Conservation (phyloP, 1,140 invertebrate species). For the Chionoecetes opilio region DNA sequence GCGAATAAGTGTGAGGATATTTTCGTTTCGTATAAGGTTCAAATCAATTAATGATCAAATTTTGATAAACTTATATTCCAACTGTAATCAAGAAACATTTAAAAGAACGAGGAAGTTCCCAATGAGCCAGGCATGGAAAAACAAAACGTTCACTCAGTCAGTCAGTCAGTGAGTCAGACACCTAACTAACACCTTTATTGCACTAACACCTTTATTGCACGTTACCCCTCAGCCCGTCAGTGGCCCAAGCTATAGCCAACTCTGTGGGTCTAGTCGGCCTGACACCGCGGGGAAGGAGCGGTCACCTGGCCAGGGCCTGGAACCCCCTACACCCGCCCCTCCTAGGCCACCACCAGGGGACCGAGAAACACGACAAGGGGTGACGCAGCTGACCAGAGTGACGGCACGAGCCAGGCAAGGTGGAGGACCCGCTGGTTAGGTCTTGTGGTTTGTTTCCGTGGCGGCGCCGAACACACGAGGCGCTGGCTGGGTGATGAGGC, state of each 20-base stretch:
- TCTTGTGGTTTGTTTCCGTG: too few relatives aligned
- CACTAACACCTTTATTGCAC: neutral
- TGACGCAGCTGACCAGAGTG: neutral
- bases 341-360: neutral
- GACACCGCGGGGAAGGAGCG: neutral
- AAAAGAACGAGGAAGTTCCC: neutral
- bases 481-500: too few relatives aligned
- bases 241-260: conserved; percentile 14
- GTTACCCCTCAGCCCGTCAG: neutral
- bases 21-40: neutral
- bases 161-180: neutral
- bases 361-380: neutral
- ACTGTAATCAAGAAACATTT: too few relatives aligned
- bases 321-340: neutral
- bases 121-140: neutral
- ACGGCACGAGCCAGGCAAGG: too few relatives aligned
- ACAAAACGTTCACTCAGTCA: neutral
- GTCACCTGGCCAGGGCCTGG: neutral
- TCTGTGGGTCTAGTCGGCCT: neutral
- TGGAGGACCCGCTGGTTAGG: too few relatives aligned
- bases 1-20: neutral
- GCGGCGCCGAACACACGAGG: too few relatives aligned
- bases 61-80: too few relatives aligned
- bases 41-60: too few relatives aligned
- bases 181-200: too few relatives aligned